Percentiles rank a stretch among this genome's conserved stretches.
phyloP scores from a whole-genome alignment of 2,113 vertebrate genomes.

The Pachypanchax playfairii region DNA sequence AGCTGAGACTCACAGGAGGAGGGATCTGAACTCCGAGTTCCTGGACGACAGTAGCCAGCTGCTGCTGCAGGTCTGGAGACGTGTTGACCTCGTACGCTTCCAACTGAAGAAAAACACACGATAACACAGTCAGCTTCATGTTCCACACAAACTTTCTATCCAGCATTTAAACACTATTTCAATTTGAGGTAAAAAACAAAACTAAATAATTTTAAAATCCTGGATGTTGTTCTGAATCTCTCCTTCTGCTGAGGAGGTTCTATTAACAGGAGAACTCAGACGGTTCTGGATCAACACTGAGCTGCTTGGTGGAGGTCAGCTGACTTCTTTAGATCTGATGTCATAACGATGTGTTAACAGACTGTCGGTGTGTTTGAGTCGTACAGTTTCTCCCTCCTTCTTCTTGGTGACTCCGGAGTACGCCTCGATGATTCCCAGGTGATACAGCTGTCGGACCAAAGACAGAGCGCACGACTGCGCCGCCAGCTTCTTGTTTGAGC shows the following conservation, averaged over 20 bases:
- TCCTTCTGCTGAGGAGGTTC: no score
- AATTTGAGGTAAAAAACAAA: no score
- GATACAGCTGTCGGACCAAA: slow-evolving; percentile 93
- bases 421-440: slow-evolving; percentile 89
- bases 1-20: slow-evolving; percentile 64
- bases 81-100: slow-evolving; percentile 86
- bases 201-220: no score
- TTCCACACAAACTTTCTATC: no score
- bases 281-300: no score
- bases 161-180: no score
- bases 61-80: slow-evolving; percentile 83
- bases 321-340: no score
- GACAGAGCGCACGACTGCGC: slow-evolving; percentile 96
- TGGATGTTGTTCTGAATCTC: no score
- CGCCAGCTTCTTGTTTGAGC: slow-evolving; percentile 97
- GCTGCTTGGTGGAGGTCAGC: no score
- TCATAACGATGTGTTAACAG: no score
- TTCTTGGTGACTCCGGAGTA: slow-evolving; percentile 93
- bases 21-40: slow-evolving; percentile 85
- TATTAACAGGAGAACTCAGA: no score
- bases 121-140: background rate
- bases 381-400: slow-evolving; percentile 89
- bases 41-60: slow-evolving; percentile 76
- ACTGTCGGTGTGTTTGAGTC: no score
- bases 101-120: slow-evolving; percentile 77